Evolutionary conservation across 2,797 vertebrate species (phyloP), one percentile per base, ranked within the genome.

Genomic region (Rhinichthys osculus): DNA sequence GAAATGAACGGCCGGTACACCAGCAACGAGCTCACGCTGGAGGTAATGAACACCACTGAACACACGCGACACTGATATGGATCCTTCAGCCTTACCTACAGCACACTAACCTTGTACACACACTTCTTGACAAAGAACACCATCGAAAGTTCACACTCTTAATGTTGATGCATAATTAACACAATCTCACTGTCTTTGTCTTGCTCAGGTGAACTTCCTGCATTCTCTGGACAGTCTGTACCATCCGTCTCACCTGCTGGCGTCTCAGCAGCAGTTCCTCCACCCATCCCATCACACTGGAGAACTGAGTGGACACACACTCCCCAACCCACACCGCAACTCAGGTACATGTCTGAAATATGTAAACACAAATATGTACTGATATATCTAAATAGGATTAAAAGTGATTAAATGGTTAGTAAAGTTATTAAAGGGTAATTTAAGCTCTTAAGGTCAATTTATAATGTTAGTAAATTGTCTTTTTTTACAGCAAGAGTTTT

Each of bases 1-100:
- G 98, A 99, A 94, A 99, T 99, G 98, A 99, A 99, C 0, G 98
- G 98, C 57, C 97, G 98, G 87, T 99, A 99, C 93, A 98, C 98
- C 87, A 99, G 98, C 94, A 99, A 99, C 0, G 98, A 99, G 89
- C 95, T 99, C 89, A 96, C 97, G 11, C 96, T 99, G 47, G 98
- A 99, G 97, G 98, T 98, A 62, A 33, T 52, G 10, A 81, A 77
- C 81, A 66, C 44, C 7, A 14, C 16, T 86, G 78, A 66, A 47
- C n/a, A 47, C 59, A 7, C 4, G 1, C 5, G 9, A 64, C 44
- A 81, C 78, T 35, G 42, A 67, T 57, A 35, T 77, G 50, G 5
- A 79, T 52, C 17, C 38, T 76, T 35, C 1, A 54, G 16, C 44
- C 11, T 42, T 8, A 73, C 67, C 57, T 3, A 19, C 33, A 78